phyloP scores from a whole-genome alignment of 2,797 vertebrate genomes.

The Dallia pectoralis region DNA sequence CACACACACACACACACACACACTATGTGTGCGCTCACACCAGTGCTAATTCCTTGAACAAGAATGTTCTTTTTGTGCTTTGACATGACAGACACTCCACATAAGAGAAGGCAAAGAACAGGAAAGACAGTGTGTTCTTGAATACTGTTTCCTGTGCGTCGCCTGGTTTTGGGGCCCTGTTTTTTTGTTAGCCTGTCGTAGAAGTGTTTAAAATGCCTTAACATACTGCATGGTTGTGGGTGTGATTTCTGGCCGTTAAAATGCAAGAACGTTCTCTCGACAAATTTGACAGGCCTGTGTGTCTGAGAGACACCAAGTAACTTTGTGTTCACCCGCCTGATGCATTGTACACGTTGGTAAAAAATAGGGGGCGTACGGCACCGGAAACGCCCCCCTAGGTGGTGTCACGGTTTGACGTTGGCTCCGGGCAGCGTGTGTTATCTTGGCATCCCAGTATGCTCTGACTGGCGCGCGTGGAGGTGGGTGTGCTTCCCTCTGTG shows the following conservation, averaged over 20 bases:
- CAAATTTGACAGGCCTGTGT: background rate
- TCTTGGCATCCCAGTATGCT: background rate
- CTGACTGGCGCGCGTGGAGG: background rate
- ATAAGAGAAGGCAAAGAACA: background rate
- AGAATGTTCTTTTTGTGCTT: background rate
- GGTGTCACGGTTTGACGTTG: slow-evolving; percentile 2
- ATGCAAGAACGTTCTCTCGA: background rate
- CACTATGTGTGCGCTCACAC: background rate
- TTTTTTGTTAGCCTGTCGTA: background rate
- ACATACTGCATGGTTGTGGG: too few species aligned
- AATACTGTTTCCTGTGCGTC: background rate
- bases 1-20: too few species aligned
- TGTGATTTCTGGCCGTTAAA: background rate
- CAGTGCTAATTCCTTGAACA: background rate
- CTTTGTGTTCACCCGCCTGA: background rate
- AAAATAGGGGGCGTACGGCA: background rate
- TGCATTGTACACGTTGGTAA: background rate
- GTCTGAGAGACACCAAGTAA: background rate
- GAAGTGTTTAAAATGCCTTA: background rate
- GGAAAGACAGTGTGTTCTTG: background rate
- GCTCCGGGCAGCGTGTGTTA: background rate
- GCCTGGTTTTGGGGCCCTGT: too few species aligned
- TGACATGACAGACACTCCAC: background rate
- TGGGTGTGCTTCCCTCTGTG: background rate
- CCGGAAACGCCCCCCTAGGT: background rate